These are phyloP conservation scores for Alosa alosa DNA, from an alignment of 2,113 vertebrate species.

Conservation along the genomic window DNA sequence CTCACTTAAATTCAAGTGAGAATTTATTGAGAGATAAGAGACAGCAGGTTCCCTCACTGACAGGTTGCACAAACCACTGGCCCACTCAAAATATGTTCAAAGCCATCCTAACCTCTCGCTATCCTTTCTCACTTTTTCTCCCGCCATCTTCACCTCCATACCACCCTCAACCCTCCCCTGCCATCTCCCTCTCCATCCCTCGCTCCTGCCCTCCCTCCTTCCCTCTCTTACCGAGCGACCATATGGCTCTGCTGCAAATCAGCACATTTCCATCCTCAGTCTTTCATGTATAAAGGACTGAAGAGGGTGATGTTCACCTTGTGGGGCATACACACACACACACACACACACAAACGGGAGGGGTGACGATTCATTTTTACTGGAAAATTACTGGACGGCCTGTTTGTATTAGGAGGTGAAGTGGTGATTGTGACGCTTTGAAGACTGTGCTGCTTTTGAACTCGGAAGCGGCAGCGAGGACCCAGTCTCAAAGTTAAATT, in stretches of 20 bases:
- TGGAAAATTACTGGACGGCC: constrained; percentile 30
- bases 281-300: constrained; percentile 33
- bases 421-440: constrained; percentile 38
- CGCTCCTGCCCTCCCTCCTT: constrained; percentile 17
- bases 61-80: constrained; percentile 61
- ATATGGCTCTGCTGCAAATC: constrained; percentile 72
- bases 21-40: background rate
- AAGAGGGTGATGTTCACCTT: constrained; percentile 19
- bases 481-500: constrained; percentile 37
- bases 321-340: constrained; percentile 30
- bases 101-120: constrained; percentile 63
- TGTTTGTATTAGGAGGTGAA: constrained; percentile 41
- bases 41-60: constrained; percentile 53
- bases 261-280: constrained; percentile 52
- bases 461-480: constrained; percentile 13
- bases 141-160: constrained; percentile 15
- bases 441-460: constrained; percentile 44
- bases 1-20: background rate
- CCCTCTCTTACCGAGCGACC: constrained; percentile 64
- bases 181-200: background rate
- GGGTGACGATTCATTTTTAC: background rate
- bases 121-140: constrained; percentile 51
- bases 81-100: constrained; percentile 64
- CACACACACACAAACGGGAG: background rate
- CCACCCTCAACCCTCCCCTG: constrained; percentile 15